phyloP scores from a whole-genome alignment of 1,140 invertebrate species.

The Macrocentrus cingulum region DNA sequence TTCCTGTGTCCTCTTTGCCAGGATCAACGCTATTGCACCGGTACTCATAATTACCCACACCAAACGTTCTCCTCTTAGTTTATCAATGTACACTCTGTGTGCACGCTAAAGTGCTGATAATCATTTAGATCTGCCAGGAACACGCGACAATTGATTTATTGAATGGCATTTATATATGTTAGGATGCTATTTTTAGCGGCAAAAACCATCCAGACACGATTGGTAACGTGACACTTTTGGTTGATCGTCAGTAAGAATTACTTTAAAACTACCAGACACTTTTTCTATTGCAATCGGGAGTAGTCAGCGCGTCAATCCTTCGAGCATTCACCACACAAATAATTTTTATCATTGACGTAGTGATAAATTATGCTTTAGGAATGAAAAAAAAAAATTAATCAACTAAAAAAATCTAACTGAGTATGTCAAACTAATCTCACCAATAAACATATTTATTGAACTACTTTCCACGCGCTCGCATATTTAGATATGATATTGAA shows the following conservation, averaged over 20 bases:
- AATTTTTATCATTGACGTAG: no score
- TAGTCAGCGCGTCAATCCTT: not conserved
- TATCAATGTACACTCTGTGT: constrained; percentile 3
- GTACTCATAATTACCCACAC: constrained; percentile 17
- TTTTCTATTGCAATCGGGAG: not conserved
- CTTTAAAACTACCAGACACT: not conserved
- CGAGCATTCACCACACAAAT: no score
- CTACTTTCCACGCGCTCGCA: no score
- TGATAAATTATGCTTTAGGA: no score
- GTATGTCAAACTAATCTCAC: no score
- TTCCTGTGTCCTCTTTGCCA: constrained; percentile 23
- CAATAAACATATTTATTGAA: no score
- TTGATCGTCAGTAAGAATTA: no score
- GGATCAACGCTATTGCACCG: constrained; percentile 21
- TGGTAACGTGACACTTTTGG: not conserved
- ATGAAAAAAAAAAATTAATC: no score
- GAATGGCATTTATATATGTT: not conserved
- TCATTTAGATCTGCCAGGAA: not conserved
- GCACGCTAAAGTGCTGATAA: constrained; percentile 15
- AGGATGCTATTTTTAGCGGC: constrained; percentile 3
- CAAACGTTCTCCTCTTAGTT: not conserved
- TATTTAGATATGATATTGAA: no score
- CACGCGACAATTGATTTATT: constrained; percentile 23
- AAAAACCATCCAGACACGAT: not conserved
- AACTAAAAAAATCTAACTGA: no score